Conservation (phyloP, 1,140 invertebrate species). For the Macrotrachela quadricornifera region DNA sequence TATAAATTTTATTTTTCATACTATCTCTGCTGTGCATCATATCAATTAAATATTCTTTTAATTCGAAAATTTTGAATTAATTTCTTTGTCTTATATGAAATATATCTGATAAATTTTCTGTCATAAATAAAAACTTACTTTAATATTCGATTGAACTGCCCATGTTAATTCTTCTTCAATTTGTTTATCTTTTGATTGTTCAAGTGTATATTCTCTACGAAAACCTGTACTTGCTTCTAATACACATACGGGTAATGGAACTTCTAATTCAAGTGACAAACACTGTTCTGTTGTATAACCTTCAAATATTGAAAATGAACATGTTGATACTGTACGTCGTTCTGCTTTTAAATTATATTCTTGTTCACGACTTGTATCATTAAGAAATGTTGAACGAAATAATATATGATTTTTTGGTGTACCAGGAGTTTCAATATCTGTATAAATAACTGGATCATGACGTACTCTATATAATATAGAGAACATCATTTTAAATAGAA, state of each 20-base stretch:
- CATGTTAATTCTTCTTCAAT: conserved; percentile 30
- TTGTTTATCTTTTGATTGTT: conserved; percentile 24
- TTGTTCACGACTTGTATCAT: conserved; percentile 29
- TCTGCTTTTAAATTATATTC: conserved; percentile 34
- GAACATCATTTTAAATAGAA: too few relatives aligned
- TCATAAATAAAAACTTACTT: conserved; percentile 14
- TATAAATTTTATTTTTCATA: too few relatives aligned
- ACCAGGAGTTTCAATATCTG: background rate
- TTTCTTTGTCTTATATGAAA: too few relatives aligned
- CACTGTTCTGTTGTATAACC: background rate
- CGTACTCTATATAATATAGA: background rate
- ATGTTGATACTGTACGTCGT: conserved; percentile 28
- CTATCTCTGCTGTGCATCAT: too few relatives aligned
- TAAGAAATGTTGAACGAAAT: conserved; percentile 32
- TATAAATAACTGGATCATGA: background rate
- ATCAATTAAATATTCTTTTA: too few relatives aligned
- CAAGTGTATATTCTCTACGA: conserved; percentile 31
- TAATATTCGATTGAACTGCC: conserved; percentile 32
- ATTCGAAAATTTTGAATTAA: too few relatives aligned
- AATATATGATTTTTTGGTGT: conserved; percentile 18
- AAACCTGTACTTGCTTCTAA: conserved; percentile 34
- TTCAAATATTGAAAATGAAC: conserved; percentile 25
- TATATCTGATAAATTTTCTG: too few relatives aligned
- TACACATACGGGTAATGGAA: conserved; percentile 11
- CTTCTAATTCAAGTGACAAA: background rate